phyloP scores from a whole-genome alignment of 2,888 invertebrate genomes.

The Camponotus fellah region DNA sequence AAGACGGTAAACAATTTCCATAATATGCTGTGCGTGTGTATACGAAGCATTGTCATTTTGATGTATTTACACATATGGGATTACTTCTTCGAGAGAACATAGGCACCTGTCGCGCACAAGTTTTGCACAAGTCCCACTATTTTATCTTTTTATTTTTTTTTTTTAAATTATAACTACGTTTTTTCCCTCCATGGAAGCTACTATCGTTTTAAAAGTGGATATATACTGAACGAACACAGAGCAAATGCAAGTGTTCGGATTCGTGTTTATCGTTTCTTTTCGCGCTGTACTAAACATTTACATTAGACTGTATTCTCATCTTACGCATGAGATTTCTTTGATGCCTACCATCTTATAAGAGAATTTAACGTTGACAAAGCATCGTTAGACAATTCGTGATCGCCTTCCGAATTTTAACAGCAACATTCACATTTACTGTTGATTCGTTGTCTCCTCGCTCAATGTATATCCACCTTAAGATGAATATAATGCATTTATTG shows the following conservation, averaged over 20 bases:
- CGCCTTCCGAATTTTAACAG: neutral
- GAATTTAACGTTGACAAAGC: neutral
- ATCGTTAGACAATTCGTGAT: neutral
- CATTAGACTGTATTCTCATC: neutral
- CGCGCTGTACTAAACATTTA: neutral
- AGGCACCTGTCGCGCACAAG: conserved; percentile 12
- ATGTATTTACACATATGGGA: conserved; percentile 70
- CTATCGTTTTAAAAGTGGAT: neutral
- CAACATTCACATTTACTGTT: neutral
- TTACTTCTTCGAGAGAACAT: conserved; percentile 35
- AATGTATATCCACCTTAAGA: conserved; percentile 34
- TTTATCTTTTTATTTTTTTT: conserved; percentile 1
- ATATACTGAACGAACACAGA: neutral
- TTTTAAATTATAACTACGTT: conserved; percentile 37
- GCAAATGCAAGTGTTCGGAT: neutral
- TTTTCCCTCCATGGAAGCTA: neutral
- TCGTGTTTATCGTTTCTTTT: neutral
- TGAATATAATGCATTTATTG: conserved; percentile 66
- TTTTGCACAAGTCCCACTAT: conserved; percentile 28
- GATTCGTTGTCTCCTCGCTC: neutral
- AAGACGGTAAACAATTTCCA: conserved; percentile 62
- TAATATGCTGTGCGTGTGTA: conserved; percentile 53
- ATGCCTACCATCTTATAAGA: neutral
- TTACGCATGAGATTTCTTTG: too few relatives aligned
- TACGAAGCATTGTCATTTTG: conserved; percentile 57